Evolutionary conservation across 2,113 vertebrate species (phyloP), one percentile per base, ranked within the genome.

Genomic region (Willisornis vidua): DNA sequence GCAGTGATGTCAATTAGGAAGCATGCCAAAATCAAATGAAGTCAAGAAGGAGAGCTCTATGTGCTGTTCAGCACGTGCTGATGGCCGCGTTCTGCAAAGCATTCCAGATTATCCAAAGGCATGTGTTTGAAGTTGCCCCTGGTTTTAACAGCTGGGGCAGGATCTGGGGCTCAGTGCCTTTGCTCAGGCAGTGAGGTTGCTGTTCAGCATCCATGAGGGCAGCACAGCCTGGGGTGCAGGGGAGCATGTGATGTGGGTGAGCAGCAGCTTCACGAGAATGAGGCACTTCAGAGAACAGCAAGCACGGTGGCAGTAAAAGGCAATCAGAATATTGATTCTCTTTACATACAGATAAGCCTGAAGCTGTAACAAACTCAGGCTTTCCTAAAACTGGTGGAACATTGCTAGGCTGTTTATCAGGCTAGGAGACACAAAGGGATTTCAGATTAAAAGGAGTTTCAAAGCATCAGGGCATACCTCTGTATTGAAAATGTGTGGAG

Each of bases 271-370:
- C 65, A 54, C 33, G 7, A 78, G 61, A 91, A 48, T 1, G 1
- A 93, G 76, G 73, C 89, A 58, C 74, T 86, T 54, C 57, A 37
- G 51, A 90, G 82, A 90, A 9, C 57, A 86, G 61, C 70, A 23
- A 93, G 73, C 58, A 45, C 0, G 6, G 18, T 14, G 43, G 70
- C 85, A 85, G 85, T 37, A 63, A 92, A 96, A 97, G 83, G 76
- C 93, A 93, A 92, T 95, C 90, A 61, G 92, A 90, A 75, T 93
- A 97, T 94, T 76, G 85, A 94, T 93, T 95, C 87, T 83, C 95
- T 87, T 76, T 91, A 86, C 58, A 66, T 78, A 78, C 72, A 72
- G 79, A 89, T 83, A 94, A 93, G 87, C 85, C 84, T 35, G 73
- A 79, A 93, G 85, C 95, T 88, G 82, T 94, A 83, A 93, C 49